Conservation (phyloP, 2,888 invertebrate genomes). For the Chouioia cunea region DNA sequence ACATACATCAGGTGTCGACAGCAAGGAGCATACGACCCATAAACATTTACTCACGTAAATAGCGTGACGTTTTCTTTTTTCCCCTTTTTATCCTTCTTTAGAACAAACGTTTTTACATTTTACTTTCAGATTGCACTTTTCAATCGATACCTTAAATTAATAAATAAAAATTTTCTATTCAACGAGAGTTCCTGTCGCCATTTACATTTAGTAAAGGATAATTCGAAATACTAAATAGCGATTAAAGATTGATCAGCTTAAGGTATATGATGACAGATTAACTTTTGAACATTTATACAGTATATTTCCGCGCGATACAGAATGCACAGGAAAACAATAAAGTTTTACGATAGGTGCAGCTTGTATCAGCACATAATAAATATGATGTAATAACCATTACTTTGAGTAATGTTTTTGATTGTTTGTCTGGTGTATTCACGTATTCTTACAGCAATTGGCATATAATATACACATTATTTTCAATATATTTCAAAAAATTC, state of each 20-base stretch:
- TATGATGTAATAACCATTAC: too few species aligned
- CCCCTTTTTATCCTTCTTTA: conserved; percentile 23
- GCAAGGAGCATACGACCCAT: conserved; percentile 49
- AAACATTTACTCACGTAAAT: conserved; percentile 46
- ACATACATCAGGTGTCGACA: conserved; percentile 50
- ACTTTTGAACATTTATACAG: conserved; percentile 46
- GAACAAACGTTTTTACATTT: conserved; percentile 49
- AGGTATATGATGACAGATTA: conserved; percentile 40
- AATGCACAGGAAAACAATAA: conserved; percentile 16
- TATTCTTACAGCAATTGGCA: too few species aligned
- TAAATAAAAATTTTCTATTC: conserved; percentile 41
- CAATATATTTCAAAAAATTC: too few species aligned
- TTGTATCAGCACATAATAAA: too few species aligned
- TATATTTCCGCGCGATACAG: conserved; percentile 43
- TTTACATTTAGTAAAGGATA: conserved; percentile 43
- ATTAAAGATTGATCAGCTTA: conserved; percentile 30
- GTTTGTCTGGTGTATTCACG: too few species aligned
- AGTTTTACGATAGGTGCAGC: conserved; percentile 7
- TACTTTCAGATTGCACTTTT: conserved; percentile 50
- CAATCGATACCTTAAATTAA: conserved; percentile 40
- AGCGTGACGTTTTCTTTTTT: conserved; percentile 30
- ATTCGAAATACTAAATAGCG: conserved; percentile 34
- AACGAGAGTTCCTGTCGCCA: conserved; percentile 36
- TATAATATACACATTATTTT: too few species aligned
- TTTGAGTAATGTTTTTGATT: too few species aligned